Evolutionary conservation across 2,888 invertebrate genomes (phyloP).

Genomic region (Acanthacorydalis orientalis): DNA sequence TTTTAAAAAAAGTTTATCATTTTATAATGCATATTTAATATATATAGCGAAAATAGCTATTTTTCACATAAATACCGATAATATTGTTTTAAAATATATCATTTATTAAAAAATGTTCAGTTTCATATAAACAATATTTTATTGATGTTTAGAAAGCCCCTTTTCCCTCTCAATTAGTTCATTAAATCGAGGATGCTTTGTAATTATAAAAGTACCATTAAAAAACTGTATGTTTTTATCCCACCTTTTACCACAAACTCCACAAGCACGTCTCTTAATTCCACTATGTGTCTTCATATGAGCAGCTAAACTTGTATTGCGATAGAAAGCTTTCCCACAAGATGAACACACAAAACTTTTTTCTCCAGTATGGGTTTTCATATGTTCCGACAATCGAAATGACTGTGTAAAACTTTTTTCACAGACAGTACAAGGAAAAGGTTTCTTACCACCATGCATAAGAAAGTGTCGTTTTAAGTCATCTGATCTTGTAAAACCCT

Average conservation of each 20-base stretch:
- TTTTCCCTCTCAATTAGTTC: no score
- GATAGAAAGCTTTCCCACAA: slow-evolving; percentile 25
- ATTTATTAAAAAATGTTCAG: no score
- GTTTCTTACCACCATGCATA: slow-evolving; percentile 26
- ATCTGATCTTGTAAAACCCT: slow-evolving; percentile 24
- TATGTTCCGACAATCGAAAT: slow-evolving; percentile 24
- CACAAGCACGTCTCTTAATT: slow-evolving; percentile 23
- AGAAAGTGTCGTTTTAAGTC: slow-evolving; percentile 23
- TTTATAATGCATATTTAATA: no score
- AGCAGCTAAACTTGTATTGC: slow-evolving; percentile 22
- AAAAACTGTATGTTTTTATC: neutral
- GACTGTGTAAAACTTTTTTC: slow-evolving; percentile 23
- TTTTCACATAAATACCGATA: no score
- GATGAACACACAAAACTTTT: slow-evolving; percentile 23
- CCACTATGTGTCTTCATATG: slow-evolving; percentile 26
- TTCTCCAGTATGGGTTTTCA: slow-evolving; percentile 23
- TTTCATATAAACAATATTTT: no score
- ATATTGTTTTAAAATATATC: no score
- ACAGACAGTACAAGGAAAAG: slow-evolving; percentile 24
- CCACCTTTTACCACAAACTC: slow-evolving; percentile 26
- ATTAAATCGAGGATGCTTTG: no score
- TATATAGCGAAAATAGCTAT: no score
- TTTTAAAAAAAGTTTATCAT: no score
- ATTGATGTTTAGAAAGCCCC: no score
- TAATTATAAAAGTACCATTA: neutral